Conservation (phyloP, 2,113 vertebrate genomes). For the Isichthys henryi region DNA sequence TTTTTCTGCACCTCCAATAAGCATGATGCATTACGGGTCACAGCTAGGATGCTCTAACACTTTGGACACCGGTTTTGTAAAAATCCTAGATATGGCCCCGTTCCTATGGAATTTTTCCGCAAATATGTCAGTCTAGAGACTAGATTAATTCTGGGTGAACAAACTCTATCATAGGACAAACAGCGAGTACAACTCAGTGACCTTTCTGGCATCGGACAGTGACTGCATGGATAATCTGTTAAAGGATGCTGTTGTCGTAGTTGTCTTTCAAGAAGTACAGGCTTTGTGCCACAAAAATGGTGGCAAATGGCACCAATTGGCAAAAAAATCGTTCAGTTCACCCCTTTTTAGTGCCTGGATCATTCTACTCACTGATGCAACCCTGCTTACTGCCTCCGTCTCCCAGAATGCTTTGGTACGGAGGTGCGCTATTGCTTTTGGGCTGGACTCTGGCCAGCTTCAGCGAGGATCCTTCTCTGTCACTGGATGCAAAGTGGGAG, state of each 20-base stretch:
- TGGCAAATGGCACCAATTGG: background rate
- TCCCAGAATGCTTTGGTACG: slow-evolving; percentile 56
- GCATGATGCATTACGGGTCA: too few species aligned
- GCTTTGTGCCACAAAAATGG: background rate
- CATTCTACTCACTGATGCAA: background rate
- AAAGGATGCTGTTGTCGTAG: background rate
- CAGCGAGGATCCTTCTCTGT: slow-evolving; percentile 33
- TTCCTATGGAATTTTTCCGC: background rate
- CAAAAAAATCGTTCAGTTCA: background rate
- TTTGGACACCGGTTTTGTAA: too few species aligned
- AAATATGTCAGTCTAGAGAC: background rate
- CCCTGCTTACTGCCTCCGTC: background rate
- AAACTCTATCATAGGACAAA: background rate
- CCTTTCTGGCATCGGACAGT: background rate
- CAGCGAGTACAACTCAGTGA: background rate
- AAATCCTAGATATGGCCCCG: too few species aligned
- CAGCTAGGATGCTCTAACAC: too few species aligned
- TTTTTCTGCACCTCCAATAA: too few species aligned
- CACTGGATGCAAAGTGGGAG: slow-evolving; percentile 74
- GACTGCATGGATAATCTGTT: background rate
- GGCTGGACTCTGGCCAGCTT: slow-evolving; percentile 36
- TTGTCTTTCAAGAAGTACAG: background rate
- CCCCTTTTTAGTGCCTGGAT: background rate
- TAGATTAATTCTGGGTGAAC: background rate
- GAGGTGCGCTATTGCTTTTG: slow-evolving; percentile 52